Evolutionary conservation across 1,140 invertebrate genomes (phyloP), one percentile per base, ranked within the genome.

Genomic region (Brachionus calyciflorus): DNA sequence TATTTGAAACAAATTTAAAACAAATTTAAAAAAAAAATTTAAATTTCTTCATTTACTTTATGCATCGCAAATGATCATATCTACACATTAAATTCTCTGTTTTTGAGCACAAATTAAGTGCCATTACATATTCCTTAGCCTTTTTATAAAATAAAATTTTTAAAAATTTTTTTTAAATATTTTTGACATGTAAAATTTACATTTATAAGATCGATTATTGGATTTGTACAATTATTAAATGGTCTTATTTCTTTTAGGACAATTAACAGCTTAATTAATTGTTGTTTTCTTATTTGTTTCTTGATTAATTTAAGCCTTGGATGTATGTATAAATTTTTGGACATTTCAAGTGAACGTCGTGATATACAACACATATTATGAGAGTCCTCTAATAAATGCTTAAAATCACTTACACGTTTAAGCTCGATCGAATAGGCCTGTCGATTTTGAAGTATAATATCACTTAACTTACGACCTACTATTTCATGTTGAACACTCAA

Each of bases 361-460:
- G 65, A 49, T 19, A 37, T 70, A 9, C n/a, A 37, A 51, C 65
- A 70, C 33, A 49, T 70, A 33, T 70, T 21, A 51, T 49, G 33
- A 6, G 65, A 70, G 33, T 70, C 65, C n/a, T 70, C 44, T 49
- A 70, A 49, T 21, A 49, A 7, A 19, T 33, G 28, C 21, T 49
- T 70, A 21, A 70, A 70, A 49, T 49, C 65, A 19, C 44, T 70
- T 9, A 70, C 65, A 33, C 65, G 46, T 49, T 70, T 49, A 14
- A 70, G 21, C 24, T 70, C 65, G 4, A 28, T 49, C 19, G 65
- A 49, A 30, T 70, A 70, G 5, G 65, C 26, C 19, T 49, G 46
- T 49, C 65, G 49, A 70, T 70, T 70, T 51, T 70, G 44, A 19
- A 49, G 41, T 17, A 51, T 51, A 21, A 49, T 37, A 51, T 49